Evolutionary conservation across 2,797 vertebrate genomes (phyloP).

Genomic region (Phrynocephalus vlangalii): DNA sequence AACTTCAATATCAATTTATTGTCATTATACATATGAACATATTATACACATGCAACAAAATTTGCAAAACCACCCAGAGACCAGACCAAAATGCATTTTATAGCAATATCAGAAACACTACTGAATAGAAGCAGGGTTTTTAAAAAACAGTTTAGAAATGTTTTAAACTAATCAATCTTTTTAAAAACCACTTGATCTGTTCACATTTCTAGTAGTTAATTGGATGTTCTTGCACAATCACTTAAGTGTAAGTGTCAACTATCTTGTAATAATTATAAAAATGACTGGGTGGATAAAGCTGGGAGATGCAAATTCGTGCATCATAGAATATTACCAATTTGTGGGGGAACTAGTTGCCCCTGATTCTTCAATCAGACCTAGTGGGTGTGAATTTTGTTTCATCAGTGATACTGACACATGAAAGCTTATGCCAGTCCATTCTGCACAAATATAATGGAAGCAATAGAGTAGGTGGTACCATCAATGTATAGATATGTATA

Average conservation of each 20-base stretch:
- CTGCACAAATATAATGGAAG: neutral
- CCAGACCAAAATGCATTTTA: too few relatives aligned
- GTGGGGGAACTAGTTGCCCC: neutral
- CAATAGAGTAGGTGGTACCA: neutral
- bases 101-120: neutral
- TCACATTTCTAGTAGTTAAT: neutral
- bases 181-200: neutral
- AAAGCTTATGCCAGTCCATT: neutral
- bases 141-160: neutral
- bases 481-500: neutral
- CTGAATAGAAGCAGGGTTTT: neutral
- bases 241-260: neutral
- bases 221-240: too few relatives aligned
- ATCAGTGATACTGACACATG: neutral
- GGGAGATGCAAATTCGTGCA: neutral
- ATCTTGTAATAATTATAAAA: neutral
- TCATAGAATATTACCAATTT: too few relatives aligned
- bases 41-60: too few relatives aligned
- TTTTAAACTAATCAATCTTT: too few relatives aligned
- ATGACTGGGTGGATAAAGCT: neutral
- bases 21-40: too few relatives aligned
- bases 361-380: neutral
- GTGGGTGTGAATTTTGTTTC: neutral
- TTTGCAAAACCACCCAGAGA: too few relatives aligned
- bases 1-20: neutral